A percentile compares a stretch with the other conserved stretches of the same genome.
phyloP scores from a whole-genome alignment of 2,113 vertebrate genomes.

The Apeltes quadracus region DNA sequence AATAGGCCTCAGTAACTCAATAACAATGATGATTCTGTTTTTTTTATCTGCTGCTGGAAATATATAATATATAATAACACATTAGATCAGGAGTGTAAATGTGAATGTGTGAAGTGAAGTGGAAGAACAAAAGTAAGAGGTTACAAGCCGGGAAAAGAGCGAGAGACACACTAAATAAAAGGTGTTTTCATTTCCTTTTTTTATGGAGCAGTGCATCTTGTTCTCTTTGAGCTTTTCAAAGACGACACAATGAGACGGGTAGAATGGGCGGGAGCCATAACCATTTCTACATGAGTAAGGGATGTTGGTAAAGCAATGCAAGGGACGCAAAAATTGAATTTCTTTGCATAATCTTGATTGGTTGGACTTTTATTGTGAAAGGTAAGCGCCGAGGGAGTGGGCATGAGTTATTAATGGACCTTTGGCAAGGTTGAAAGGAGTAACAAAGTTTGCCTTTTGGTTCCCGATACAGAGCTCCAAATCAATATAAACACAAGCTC shows the following conservation, averaged over 20 bases:
- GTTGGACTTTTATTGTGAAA: neutral
- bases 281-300: neutral
- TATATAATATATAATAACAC: neutral
- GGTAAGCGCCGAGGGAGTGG: neutral
- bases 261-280: neutral
- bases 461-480: too few relatives aligned
- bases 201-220: neutral
- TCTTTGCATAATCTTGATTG: too few relatives aligned
- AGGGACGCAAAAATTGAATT: neutral
- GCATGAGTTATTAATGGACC: too few relatives aligned
- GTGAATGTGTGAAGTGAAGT: neutral
- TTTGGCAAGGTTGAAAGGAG: neutral
- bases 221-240: neutral
- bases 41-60: neutral
- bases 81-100: neutral
- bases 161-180: neutral
- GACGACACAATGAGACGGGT: neutral
- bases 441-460: neutral
- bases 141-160: neutral
- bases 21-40: neutral
- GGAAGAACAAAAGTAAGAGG: neutral
- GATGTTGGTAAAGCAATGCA: neutral
- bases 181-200: neutral
- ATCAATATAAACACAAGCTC: too few relatives aligned
- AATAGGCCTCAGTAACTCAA: neutral